Evolutionary conservation across 1,140 invertebrate genomes (phyloP).

Genomic region (Pseudomyrmex concolor): DNA sequence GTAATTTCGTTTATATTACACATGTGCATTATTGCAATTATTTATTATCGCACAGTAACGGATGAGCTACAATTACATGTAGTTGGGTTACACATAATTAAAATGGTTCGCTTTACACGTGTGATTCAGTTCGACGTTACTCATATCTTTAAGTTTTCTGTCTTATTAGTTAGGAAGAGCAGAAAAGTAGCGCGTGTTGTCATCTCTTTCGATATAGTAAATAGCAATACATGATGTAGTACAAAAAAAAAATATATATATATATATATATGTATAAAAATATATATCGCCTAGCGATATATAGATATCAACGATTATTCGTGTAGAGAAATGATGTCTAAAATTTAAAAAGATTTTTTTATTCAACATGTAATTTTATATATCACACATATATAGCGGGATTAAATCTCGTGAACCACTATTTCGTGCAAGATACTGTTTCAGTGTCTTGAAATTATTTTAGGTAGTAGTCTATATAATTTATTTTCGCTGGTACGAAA

Average conservation of each 20-base stretch:
- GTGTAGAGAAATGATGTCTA: not conserved
- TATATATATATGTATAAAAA: slow-evolving; percentile 2
- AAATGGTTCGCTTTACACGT: not conserved
- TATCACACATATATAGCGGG: not conserved
- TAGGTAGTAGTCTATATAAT: not conserved
- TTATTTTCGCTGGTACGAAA: slow-evolving; percentile 5
- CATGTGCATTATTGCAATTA: not conserved
- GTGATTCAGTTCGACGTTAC: not conserved
- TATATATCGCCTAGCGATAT: not conserved
- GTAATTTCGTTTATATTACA: not conserved
- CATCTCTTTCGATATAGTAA: slow-evolving; percentile 33
- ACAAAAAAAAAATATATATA: slow-evolving; percentile 48
- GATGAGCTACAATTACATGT: not conserved
- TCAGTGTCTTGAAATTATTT: not conserved
- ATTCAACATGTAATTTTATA: slow-evolving; percentile 20
- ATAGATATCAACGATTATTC: slow-evolving; percentile 18
- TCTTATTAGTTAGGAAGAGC: not conserved
- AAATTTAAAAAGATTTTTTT: slow-evolving; percentile 36
- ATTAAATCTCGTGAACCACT: slow-evolving; percentile 18
- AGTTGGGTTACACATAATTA: not conserved
- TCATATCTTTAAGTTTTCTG: not conserved
- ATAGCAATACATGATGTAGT: slow-evolving; percentile 52
- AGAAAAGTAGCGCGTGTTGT: slow-evolving; percentile 6
- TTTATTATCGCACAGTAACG: not conserved
- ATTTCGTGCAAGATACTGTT: slow-evolving; percentile 27